Base-by-base conservation (phyloP, 2,888 invertebrate genomes). In the Volucella inanis region DNA sequence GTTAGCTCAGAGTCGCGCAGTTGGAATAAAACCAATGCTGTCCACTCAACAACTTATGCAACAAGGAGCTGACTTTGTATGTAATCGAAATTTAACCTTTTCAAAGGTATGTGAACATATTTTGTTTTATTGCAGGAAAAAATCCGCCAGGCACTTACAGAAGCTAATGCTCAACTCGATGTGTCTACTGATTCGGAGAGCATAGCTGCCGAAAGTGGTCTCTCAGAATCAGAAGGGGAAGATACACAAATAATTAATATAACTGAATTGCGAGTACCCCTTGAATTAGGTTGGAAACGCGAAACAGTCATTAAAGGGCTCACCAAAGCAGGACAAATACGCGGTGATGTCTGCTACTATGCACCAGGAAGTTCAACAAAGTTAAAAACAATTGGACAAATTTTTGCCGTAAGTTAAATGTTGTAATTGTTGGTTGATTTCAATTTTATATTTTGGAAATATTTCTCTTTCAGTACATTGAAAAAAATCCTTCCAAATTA, bases 261-360 rank as follows among this genome's bases (percentile, higher is more conserved):
- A 90, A 92, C 93, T 31, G 94, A 95, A 87, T 90, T 96, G 67
- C 92, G 94, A 59, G 93, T 95, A 72, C 96, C 96, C 0, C 89
- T 96, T 31, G 94, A 94, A 67, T 93, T 94, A 92, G 98, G 98
- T 80, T 98, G 98, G 98, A 96, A 96, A 89, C 94, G 98, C n/a
- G 96, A 98, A 91, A 98, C 98, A 0, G 94, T 97, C 71, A 97
- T 98, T 89, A 95, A 96, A 87, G 97, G 97, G 6, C 94, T 98
- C 9, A 97, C 97, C 8, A 95, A 96, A 88, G 96, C 95, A 89
- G 98, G 98, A 49, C 95, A 96, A 87, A 95, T 97, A 87, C 96
- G 96, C 88, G 98, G 99, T n/a, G 98, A 99, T 90, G 98, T 99
- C 57, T 94, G 95, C 77, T 99, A 99, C 92, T 95, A 95, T 87